Conservation (phyloP, 2,113 vertebrate genomes). For the Glareola pratincola region DNA sequence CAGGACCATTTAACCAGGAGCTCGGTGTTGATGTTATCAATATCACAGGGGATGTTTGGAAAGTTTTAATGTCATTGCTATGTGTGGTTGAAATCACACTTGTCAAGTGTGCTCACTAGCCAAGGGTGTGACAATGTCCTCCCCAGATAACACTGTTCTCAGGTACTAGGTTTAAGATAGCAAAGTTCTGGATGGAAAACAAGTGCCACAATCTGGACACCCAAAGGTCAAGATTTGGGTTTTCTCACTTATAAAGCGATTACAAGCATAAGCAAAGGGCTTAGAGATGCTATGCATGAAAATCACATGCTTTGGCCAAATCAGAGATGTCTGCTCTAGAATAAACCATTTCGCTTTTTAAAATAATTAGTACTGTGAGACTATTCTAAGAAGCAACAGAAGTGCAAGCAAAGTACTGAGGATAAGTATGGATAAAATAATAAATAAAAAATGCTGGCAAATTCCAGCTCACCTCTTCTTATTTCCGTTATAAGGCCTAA, state of each 20-base stretch:
- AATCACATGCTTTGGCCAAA: not conserved
- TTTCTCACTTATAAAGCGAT: not conserved
- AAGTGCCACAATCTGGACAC: not conserved
- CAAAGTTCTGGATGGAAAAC: not conserved
- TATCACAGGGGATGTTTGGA: not conserved
- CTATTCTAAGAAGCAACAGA: not conserved
- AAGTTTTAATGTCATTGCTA: not conserved
- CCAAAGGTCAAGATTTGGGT: not conserved
- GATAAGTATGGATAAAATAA: not conserved
- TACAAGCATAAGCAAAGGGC: not conserved
- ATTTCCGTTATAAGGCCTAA: not conserved
- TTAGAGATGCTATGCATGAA: not conserved
- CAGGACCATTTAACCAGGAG: not conserved
- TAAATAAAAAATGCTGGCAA: not conserved
- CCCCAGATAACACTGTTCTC: not conserved
- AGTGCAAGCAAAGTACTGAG: not conserved
- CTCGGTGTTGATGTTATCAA: not conserved
- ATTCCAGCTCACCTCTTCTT: not conserved
- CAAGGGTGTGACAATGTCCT: not conserved
- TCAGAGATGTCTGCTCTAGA: not conserved
- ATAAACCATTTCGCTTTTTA: not conserved
- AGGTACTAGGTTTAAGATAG: not conserved
- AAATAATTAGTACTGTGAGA: not conserved
- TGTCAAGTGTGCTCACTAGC: not conserved
- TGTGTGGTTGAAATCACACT: not conserved